phyloP scores from a whole-genome alignment of 2,797 vertebrate species.

The Falco columbarius region DNA sequence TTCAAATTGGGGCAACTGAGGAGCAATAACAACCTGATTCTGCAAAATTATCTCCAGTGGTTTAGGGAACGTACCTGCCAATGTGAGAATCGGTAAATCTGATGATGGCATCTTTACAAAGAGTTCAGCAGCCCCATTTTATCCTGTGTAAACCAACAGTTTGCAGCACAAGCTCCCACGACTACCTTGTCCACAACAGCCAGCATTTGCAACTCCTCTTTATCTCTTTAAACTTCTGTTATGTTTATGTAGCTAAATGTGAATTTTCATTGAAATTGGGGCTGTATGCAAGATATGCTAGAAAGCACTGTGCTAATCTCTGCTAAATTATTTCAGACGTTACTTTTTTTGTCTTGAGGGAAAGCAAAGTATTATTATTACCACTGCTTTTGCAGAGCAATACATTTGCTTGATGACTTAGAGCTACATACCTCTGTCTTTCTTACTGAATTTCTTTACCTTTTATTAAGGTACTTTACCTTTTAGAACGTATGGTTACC shows the following conservation, averaged over 20 bases:
- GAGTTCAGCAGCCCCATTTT: not conserved
- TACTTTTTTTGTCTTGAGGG: not conserved
- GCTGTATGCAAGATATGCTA: not conserved
- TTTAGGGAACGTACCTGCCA: not conserved
- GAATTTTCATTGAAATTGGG: not conserved
- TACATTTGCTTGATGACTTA: not conserved
- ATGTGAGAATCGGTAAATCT: not conserved
- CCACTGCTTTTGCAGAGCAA: not conserved
- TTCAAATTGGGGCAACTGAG: slow-evolving; percentile 33
- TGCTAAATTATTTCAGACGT: not conserved
- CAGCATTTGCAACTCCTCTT: not conserved
- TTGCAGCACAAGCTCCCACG: fast-evolving
- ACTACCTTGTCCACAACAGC: not conserved
- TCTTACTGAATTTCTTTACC: not conserved
- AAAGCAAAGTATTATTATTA: not conserved
- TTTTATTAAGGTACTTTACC: not conserved
- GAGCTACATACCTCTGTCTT: not conserved
- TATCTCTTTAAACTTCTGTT: fast-evolving
- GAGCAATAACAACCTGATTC: not conserved
- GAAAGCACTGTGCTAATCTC: not conserved
- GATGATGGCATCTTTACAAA: not conserved
- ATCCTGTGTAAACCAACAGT: not conserved
- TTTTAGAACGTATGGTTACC: not conserved
- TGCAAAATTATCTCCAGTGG: not conserved
- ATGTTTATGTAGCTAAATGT: not conserved